Base-by-base conservation (phyloP, 1,140 invertebrate species). In the Calliphora vicina region DNA sequence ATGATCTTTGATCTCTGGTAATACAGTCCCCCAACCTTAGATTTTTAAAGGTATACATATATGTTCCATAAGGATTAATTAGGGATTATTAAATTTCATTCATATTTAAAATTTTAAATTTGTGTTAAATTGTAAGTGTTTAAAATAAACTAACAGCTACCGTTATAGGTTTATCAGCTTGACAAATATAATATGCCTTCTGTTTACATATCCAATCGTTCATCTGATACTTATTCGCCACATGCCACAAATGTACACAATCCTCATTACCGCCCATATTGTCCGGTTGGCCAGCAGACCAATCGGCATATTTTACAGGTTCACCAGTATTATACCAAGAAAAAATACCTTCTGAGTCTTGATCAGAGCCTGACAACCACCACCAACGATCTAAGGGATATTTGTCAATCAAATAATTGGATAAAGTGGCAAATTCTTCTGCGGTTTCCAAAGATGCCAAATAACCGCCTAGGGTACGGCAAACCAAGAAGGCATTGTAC, bases 211-310 rank as follows among this genome's bases (percentile, higher is more conserved):
- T 4, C 80, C 57, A 82, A 42, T 85, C 80, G 76, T 86, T 85
- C 85, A 86, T 85, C 23, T 73, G 17, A 71, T 85, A 85, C 9
- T 57, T 35, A n/a, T 1, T 29, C 26, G 3, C 27, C 43, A 0
- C 42, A 5, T 82, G 6, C 82, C 74, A 81, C 35, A 89, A 86
- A 15, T 89, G 88, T 0, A 89, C 86, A 15, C 88, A 89, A 43
- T 89, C 85, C 83, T 89, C 88, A 57, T 86, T 87, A 67, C 88
- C 86, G 0, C 86, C 87, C 10, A 85, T 87, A 15, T 89, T 89
- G 25, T 89, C 87, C 9, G 88, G 88, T 13, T 89, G 87, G 27
- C 85, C 84, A 0, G 83, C 84, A 1, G 84, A 86, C 88, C 88
- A 88, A 17, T 85, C 86, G 3, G 86, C 84, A 81, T 86, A 89